A percentile compares a stretch with the other conserved stretches of the same genome.
These are phyloP conservation scores for Watsonalla cultraria DNA, from an alignment of 2,888 invertebrate genomes.

Conservation along the genomic window DNA sequence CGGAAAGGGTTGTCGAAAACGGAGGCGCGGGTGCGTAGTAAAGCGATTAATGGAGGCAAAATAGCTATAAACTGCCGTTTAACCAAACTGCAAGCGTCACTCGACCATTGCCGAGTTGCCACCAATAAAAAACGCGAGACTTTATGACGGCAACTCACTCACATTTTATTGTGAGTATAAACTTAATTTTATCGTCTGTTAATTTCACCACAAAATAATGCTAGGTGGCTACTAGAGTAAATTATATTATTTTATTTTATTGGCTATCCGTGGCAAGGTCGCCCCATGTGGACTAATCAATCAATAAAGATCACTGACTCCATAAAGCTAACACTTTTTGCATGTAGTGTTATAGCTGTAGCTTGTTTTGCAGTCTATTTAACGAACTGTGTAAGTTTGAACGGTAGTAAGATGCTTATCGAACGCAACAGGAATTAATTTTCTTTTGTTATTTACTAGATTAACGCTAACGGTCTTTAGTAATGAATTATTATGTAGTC, in stretches of 20 bases:
- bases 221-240: slow-evolving; percentile 63
- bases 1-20: slow-evolving; percentile 55
- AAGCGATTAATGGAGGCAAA: slow-evolving; percentile 78
- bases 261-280: slow-evolving; percentile 62
- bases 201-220: slow-evolving; percentile 77
- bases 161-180: slow-evolving; percentile 79
- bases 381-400: too few relatives aligned
- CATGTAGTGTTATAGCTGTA: neutral
- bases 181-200: slow-evolving; percentile 79
- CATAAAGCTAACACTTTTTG: neutral
- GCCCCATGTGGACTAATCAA: slow-evolving; percentile 35
- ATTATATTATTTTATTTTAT: slow-evolving; percentile 68
- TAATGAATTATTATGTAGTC: too few relatives aligned
- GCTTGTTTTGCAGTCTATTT: too few relatives aligned
- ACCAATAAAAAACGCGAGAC: slow-evolving; percentile 78
- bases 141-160: slow-evolving; percentile 79
- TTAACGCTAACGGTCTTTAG: too few relatives aligned
- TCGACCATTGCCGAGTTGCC: slow-evolving; percentile 67
- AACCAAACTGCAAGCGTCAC: slow-evolving; percentile 78
- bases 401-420: too few relatives aligned
- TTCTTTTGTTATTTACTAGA: too few relatives aligned
- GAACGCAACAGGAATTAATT: too few relatives aligned
- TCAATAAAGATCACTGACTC: slow-evolving; percentile 5
- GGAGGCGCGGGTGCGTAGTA: slow-evolving; percentile 71
- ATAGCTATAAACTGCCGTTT: slow-evolving; percentile 78